Conservation (phyloP, 2,797 vertebrate genomes). For the Meriones psammophilus region DNA sequence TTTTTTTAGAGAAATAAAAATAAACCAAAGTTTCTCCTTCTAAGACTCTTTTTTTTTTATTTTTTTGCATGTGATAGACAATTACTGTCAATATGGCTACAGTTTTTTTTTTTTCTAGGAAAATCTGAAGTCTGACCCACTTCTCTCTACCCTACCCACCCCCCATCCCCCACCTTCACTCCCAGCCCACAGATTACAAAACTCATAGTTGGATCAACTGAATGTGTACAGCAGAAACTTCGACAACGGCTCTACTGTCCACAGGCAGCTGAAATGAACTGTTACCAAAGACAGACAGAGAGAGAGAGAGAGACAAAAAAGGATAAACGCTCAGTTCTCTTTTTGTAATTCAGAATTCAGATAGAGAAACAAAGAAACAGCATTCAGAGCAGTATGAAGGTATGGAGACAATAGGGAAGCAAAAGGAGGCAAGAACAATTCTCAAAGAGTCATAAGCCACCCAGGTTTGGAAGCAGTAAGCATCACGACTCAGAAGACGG, state of each 20-base stretch:
- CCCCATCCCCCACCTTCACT: background rate
- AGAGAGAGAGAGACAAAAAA: background rate
- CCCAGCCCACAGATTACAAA: background rate
- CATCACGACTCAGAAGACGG: background rate
- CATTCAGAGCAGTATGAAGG: background rate
- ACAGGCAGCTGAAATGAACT: background rate
- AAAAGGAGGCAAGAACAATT: background rate
- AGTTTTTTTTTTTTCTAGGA: background rate
- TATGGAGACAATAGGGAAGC: background rate
- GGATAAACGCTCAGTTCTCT: background rate
- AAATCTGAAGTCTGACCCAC: background rate
- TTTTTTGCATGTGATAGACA: background rate
- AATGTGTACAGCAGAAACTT: background rate
- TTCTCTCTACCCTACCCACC: background rate
- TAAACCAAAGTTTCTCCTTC: constrained; percentile 67
- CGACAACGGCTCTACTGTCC: too few relatives aligned
- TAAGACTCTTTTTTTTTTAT: background rate
- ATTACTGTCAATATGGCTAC: background rate
- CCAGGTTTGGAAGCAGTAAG: background rate
- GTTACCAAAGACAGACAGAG: background rate
- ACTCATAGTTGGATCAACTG: background rate
- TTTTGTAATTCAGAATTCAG: constrained; percentile 31
- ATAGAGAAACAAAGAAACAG: background rate
- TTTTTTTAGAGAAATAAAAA: background rate
- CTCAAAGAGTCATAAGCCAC: too few relatives aligned